phyloP scores from a whole-genome alignment of 2,113 vertebrate species.

The Vanacampus margaritifer region DNA sequence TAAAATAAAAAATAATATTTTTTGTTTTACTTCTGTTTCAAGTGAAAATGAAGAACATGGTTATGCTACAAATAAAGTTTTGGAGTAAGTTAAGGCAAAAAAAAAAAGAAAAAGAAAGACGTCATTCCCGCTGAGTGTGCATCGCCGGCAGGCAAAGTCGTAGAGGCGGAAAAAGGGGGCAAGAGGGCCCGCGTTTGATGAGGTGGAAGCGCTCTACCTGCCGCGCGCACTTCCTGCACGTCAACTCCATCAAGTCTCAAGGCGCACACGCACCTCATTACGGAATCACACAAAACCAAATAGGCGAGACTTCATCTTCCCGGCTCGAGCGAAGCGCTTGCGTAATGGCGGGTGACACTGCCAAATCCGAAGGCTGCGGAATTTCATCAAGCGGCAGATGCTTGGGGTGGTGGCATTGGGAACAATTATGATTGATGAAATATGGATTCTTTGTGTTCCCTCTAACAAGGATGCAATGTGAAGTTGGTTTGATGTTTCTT shows the following conservation, averaged over 20 bases:
- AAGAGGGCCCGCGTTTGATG: slow-evolving; percentile 47
- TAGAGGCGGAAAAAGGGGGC: slow-evolving; percentile 41
- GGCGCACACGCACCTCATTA: slow-evolving; percentile 1
- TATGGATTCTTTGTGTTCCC: neutral
- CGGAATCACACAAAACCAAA: slow-evolving; percentile 14
- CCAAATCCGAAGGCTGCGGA: slow-evolving; percentile 2
- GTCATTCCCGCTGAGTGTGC: slow-evolving; percentile 28
- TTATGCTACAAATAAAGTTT: neutral
- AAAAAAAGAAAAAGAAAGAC: slow-evolving; percentile 20
- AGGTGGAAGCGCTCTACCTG: slow-evolving; percentile 62
- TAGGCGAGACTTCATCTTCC: neutral
- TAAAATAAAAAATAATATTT: too few relatives aligned
- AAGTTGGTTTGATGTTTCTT: neutral
- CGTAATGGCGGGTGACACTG: slow-evolving; percentile 5
- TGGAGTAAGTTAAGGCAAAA: slow-evolving; percentile 1
- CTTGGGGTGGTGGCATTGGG: neutral
- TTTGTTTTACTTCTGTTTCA: too few relatives aligned
- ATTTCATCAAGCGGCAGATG: slow-evolving; percentile 4
- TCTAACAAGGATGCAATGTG: neutral
- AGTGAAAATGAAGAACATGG: too few relatives aligned
- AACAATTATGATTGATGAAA: neutral
- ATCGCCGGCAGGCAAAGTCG: slow-evolving; percentile 35
- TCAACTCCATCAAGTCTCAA: slow-evolving; percentile 40
- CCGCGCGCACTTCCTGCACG: slow-evolving; percentile 34
- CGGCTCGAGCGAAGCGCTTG: slow-evolving; percentile 2